phyloP scores from a whole-genome alignment of 2,797 vertebrate species.

The Petrocephalus schoutedeni region DNA sequence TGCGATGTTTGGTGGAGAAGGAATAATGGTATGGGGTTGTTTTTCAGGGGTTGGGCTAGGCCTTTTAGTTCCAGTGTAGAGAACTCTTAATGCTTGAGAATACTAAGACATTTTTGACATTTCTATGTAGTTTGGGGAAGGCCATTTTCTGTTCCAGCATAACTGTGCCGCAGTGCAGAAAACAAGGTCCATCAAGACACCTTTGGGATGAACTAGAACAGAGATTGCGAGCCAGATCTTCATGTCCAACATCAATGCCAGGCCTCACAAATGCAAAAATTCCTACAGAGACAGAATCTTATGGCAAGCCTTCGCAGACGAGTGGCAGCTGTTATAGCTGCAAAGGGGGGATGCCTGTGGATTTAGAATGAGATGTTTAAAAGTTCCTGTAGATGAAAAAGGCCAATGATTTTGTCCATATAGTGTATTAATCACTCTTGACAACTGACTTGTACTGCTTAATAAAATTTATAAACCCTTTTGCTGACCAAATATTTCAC shows the following conservation, averaged over 20 bases:
- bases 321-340: neutral
- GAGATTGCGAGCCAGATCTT: neutral
- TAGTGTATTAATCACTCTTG: neutral
- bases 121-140: too few relatives aligned
- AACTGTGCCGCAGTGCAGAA: too few relatives aligned
- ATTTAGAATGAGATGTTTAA: neutral
- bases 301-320: neutral
- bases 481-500: neutral
- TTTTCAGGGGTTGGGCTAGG: neutral
- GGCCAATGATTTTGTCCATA: neutral
- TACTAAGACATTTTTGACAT: too few relatives aligned
- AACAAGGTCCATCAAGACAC: neutral
- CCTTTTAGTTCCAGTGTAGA: too few relatives aligned
- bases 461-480: neutral
- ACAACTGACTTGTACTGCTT: neutral
- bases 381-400: neutral
- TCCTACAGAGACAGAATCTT: neutral
- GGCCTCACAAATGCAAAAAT: neutral
- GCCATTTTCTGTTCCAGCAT: too few relatives aligned
- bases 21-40: neutral
- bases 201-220: neutral
- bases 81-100: too few relatives aligned
- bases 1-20: neutral
- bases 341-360: neutral
- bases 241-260: neutral